Conservation (phyloP, 2,888 invertebrate species). For the Acleris cristana region DNA sequence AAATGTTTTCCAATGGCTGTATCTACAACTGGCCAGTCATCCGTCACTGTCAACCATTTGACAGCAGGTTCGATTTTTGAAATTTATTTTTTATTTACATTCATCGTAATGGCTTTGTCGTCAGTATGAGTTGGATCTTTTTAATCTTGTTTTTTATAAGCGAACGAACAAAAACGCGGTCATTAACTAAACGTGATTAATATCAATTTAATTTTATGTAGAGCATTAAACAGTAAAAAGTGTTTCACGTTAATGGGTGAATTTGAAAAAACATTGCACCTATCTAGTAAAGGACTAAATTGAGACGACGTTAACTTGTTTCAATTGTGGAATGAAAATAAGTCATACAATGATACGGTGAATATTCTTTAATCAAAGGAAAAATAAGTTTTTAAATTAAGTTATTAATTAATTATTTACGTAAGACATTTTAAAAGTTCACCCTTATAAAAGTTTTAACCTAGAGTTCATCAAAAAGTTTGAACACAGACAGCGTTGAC, state of each 20-base stretch:
- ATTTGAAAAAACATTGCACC: too few species aligned
- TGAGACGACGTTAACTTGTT: too few species aligned
- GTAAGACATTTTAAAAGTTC: not conserved
- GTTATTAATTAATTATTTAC: too few species aligned
- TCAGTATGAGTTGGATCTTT: slow-evolving; percentile 12
- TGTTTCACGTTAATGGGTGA: not conserved
- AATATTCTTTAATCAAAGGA: too few species aligned
- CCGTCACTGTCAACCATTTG: slow-evolving; percentile 28
- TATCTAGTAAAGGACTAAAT: too few species aligned
- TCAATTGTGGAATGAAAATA: too few species aligned
- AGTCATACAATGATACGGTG: too few species aligned
- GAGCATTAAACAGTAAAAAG: not conserved
- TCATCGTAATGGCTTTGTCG: slow-evolving; percentile 11
- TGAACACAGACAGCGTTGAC: not conserved
- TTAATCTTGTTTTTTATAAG: not conserved
- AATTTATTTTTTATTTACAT: slow-evolving; percentile 26
- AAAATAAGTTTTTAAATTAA: too few species aligned
- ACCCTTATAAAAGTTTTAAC: slow-evolving; percentile 5
- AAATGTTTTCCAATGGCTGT: slow-evolving; percentile 25
- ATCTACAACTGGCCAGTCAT: slow-evolving; percentile 23
- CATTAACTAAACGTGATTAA: too few species aligned
- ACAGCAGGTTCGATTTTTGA: slow-evolving; percentile 22
- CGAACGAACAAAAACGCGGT: not conserved
- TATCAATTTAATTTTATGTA: too few species aligned
- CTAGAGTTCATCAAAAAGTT: not conserved